Percentiles rank a stretch among this genome's conserved stretches.
These are phyloP conservation scores for Murina feae DNA, from an alignment of 2,113 vertebrate genomes.

Conservation along the genomic window DNA sequence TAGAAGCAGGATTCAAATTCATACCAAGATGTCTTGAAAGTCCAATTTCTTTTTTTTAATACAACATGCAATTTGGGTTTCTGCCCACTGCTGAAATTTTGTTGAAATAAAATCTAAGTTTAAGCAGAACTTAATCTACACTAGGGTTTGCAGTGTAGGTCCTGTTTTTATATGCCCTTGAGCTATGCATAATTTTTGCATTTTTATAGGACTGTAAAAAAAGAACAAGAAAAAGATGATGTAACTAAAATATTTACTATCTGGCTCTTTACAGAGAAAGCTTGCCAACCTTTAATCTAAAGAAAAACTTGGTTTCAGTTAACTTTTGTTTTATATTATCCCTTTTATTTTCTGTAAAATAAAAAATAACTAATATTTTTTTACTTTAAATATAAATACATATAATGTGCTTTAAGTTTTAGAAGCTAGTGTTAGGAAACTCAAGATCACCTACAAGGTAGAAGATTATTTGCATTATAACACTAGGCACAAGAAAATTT, in stretches of 20 bases:
- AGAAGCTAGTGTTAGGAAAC: background rate
- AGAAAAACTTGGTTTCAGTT: background rate
- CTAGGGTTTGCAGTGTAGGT: background rate
- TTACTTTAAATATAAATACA: conserved; percentile 14
- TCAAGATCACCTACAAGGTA: background rate
- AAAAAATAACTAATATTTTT: conserved; percentile 11
- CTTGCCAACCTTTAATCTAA: background rate
- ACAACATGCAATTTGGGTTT: background rate
- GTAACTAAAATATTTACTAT: background rate
- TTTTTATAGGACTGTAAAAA: conserved; percentile 8
- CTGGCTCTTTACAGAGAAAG: background rate
- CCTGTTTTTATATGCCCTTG: background rate
- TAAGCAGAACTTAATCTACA: background rate
- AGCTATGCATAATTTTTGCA: conserved; percentile 15
- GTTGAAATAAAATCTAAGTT: background rate
- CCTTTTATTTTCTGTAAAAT: background rate
- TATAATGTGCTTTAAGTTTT: background rate
- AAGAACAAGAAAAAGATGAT: background rate
- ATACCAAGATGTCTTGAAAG: background rate
- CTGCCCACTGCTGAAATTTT: background rate
- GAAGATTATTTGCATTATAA: background rate
- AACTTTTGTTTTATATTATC: background rate
- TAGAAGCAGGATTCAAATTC: background rate
- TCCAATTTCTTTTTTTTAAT: background rate
- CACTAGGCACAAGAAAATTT: background rate